Conservation (phyloP, 2,113 vertebrate genomes). For the Vulpes vulpes region DNA sequence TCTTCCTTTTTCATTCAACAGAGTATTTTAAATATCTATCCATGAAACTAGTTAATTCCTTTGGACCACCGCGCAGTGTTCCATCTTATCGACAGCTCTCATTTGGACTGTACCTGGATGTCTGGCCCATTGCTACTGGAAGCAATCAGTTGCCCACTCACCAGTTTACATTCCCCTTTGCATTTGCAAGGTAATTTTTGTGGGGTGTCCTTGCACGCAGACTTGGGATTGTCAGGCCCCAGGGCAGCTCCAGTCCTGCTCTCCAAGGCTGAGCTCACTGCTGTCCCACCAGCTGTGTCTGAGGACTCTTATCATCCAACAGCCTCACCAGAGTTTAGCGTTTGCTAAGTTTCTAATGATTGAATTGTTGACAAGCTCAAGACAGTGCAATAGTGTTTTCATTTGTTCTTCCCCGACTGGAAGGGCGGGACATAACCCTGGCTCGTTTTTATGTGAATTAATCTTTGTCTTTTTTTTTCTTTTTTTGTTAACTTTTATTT, state of each 20-base stretch:
- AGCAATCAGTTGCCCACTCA: background rate
- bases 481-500: too few relatives aligned
- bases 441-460: background rate
- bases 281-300: too few relatives aligned
- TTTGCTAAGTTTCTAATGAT: background rate
- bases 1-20: background rate
- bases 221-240: background rate
- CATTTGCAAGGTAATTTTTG: background rate
- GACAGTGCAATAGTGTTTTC: background rate
- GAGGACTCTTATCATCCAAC: background rate
- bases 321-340: background rate
- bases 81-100: background rate
- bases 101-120: background rate
- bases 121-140: background rate
- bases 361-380: background rate
- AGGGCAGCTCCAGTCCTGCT: too few relatives aligned
- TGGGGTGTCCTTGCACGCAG: background rate
- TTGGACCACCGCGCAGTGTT: background rate
- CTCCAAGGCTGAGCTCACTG: accelerated
- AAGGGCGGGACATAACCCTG: background rate
- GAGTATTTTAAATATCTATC: background rate
- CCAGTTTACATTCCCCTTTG: background rate
- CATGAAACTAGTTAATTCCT: background rate
- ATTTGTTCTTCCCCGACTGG: background rate
- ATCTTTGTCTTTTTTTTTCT: background rate